A percentile compares a stretch with the other conserved stretches of the same genome.
Evolutionary conservation across 2,113 vertebrate genomes (phyloP).

Genomic region (Salvelinus namaycush): DNA sequence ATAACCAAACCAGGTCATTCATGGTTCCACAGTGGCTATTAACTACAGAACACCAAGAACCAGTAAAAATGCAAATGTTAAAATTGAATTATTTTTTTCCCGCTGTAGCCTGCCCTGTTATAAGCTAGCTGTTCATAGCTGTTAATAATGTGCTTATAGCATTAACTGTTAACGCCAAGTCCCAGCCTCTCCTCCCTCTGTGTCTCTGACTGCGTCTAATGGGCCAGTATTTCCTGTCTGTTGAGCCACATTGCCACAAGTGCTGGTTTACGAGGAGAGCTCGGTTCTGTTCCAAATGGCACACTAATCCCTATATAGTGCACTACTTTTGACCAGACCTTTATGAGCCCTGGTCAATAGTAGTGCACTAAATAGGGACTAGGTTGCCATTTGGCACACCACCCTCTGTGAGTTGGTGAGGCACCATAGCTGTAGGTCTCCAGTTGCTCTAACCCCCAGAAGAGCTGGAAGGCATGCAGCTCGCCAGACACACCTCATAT

Average conservation of each 20-base stretch:
- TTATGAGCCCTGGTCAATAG: no score
- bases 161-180: not conserved
- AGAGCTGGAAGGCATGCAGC: not conserved
- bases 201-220: not conserved
- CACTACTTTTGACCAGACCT: no score
- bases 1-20: not conserved
- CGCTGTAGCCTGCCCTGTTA: not conserved
- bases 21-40: not conserved
- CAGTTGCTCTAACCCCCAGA: not conserved
- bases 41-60: not conserved
- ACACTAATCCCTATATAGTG: no score
- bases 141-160: not conserved
- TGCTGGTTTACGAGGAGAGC: constrained; percentile 3
- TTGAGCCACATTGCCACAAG: constrained; percentile 14
- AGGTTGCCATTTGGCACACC: no score
- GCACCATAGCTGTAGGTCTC: not conserved
- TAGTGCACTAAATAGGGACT: no score
- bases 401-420: not conserved
- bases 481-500: not conserved
- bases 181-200: not conserved
- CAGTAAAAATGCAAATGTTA: not conserved
- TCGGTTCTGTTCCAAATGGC: not conserved
- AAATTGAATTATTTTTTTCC: not conserved
- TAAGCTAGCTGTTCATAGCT: not conserved
- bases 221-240: constrained; percentile 19